These are phyloP conservation scores for Lampropteryx suffumata DNA, from an alignment of 2,888 invertebrate genomes.

Conservation along the genomic window DNA sequence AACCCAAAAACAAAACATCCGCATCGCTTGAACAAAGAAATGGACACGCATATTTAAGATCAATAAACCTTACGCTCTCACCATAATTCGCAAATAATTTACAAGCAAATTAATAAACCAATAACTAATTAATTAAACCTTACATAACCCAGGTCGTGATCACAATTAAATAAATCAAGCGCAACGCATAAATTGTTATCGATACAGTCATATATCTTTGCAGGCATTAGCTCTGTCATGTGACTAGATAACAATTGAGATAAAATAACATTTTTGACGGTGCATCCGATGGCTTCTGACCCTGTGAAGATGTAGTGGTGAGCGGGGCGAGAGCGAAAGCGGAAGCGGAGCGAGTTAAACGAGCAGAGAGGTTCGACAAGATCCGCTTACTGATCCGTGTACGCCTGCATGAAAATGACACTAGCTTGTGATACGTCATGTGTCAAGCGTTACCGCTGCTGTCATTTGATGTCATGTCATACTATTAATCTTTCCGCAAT, in stretches of 20 bases:
- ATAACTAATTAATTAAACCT: slow-evolving; percentile 14
- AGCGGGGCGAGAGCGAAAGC: slow-evolving; percentile 14
- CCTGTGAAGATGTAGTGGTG: slow-evolving; percentile 9
- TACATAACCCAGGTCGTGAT: slow-evolving; percentile 19
- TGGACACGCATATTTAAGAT: too few species aligned
- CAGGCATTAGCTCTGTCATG: slow-evolving; percentile 32
- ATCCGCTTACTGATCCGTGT: too few species aligned
- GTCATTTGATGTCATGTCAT: too few species aligned
- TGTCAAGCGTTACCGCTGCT: too few species aligned
- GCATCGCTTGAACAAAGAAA: too few species aligned
- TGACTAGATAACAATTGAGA: slow-evolving; percentile 39
- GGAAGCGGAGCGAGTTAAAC: neutral
- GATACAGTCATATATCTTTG: slow-evolving; percentile 35
- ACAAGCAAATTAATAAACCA: slow-evolving; percentile 11
- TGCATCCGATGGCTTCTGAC: slow-evolving; percentile 36
- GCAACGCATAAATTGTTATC: slow-evolving; percentile 30
- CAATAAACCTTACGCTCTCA: too few species aligned
- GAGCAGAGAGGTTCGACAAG: too few species aligned
- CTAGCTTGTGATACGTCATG: too few species aligned
- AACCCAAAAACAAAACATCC: too few species aligned
- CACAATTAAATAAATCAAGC: slow-evolving; percentile 31
- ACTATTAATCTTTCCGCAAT: too few species aligned
- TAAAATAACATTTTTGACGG: slow-evolving; percentile 34
- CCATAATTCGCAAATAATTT: slow-evolving; percentile 1
- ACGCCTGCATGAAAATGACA: too few species aligned